Evolutionary conservation across 2,797 vertebrate genomes (phyloP), one percentile per base, ranked within the genome.

Genomic region (Lacerta viridis): DNA sequence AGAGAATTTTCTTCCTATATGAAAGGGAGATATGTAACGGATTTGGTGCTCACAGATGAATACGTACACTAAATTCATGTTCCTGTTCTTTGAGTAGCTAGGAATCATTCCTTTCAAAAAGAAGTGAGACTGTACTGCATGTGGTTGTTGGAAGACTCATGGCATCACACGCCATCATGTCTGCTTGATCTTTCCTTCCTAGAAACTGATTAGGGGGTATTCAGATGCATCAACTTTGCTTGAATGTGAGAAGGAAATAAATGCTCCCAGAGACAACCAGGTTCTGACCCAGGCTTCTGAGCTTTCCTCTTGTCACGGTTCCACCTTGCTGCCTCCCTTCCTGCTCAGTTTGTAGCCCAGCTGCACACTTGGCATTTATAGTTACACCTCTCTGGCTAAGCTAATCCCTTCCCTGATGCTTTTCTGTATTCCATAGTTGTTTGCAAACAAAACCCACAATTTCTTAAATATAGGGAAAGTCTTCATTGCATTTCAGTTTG

Each of bases 331-430:
- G 84, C 46, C 61, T 79, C 50, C 75, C n/a, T 79, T 69, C 75
- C 33, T 79, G 3, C 39, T 59, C 41, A 86, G 33, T 86, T 68
- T 79, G 61, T 86, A 69, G 41, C 61, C 75, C 75, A 68, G 75
- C 61, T 86, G 75, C 66, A 29, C 75, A 64, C 61, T 86, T 68
- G 61, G 41, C 41, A 78, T 86, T 68, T 85, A 76, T 27, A 64
- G 43, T 68, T 85, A 66, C 36, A 64, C n/a, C 27, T 41, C 36
- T 77, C 23, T 77, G 84, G 84, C 74, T 66, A 27, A 66, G 9
- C 10, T 66, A 85, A 66, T 77, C 17, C 36, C 27, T 64, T 41
- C 13, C 11, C 59, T 77, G 39, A 25, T 8, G 3, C 29, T 85
- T 64, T 77, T 85, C 11, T 71, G 3, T 72, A 46, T 17, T 46